Conservation (phyloP, 2,113 vertebrate genomes). For the sheep (Ovis aries) region ARS-UI_Ramb_v3.0 NC_056061.1:12356501-12357000, state of each 20-base stretch:
- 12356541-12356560: not conserved
- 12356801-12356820: not conserved
- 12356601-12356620: not conserved
- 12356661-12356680: not conserved
- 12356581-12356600: not conserved
- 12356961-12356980: no score
- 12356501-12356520: not conserved
- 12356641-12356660: not conserved
- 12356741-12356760: not conserved
- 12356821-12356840: not conserved
- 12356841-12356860: no score
- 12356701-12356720: not conserved
- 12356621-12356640: not conserved
- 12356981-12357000: no score
- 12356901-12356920: no score
- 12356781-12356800: not conserved
- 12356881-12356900: no score
- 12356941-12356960: no score
- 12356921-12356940: no score
- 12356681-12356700: not conserved
- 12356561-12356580: not conserved
- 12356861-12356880: no score
- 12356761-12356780: not conserved
- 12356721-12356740: not conserved
- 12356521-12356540: not conserved